Percentiles rank a stretch among this genome's conserved stretches.
phyloP scores from a whole-genome alignment of 1,140 invertebrate species.

The Drosophila sp. region DNA sequence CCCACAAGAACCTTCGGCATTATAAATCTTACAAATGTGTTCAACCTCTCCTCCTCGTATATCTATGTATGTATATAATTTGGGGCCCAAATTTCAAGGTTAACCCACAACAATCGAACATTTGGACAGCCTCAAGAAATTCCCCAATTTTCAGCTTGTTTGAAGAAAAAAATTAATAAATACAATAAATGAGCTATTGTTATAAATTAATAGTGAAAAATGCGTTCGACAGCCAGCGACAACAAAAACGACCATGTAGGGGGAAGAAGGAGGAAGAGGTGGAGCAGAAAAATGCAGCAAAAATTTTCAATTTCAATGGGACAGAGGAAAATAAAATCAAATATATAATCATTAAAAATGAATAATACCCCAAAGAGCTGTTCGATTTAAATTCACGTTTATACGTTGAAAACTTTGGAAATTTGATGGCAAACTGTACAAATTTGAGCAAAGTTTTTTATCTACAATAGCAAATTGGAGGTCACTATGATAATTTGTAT shows the following conservation, averaged over 20 bases:
- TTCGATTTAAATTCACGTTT: conserved; percentile 11
- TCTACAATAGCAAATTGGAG: no score
- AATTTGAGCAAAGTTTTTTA: no score
- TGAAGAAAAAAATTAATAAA: conserved; percentile 53
- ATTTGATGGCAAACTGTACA: neutral
- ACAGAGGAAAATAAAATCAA: conserved; percentile 10
- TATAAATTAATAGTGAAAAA: conserved; percentile 50
- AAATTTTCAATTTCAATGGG: conserved; percentile 10
- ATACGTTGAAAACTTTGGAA: neutral
- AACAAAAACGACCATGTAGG: conserved; percentile 4
- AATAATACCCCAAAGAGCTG: neutral
- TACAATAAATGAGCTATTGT: conserved; percentile 59
- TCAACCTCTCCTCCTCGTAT: neutral
- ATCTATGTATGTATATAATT: conserved; percentile 6
- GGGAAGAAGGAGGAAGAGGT: neutral
- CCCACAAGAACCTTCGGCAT: conserved; percentile 17
- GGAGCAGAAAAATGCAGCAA: conserved; percentile 22
- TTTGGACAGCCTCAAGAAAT: conserved; percentile 45
- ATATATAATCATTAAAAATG: conserved; percentile 18
- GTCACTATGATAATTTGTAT: no score
- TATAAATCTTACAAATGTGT: conserved; percentile 6
- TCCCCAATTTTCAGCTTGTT: conserved; percentile 63
- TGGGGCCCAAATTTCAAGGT: conserved; percentile 14
- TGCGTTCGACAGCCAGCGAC: conserved; percentile 28
- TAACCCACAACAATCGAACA: conserved; percentile 14